These are phyloP conservation scores for Tetraodon nigroviridis DNA, from an alignment of 2,113 vertebrate genomes.

Conservation along the genomic window DNA sequence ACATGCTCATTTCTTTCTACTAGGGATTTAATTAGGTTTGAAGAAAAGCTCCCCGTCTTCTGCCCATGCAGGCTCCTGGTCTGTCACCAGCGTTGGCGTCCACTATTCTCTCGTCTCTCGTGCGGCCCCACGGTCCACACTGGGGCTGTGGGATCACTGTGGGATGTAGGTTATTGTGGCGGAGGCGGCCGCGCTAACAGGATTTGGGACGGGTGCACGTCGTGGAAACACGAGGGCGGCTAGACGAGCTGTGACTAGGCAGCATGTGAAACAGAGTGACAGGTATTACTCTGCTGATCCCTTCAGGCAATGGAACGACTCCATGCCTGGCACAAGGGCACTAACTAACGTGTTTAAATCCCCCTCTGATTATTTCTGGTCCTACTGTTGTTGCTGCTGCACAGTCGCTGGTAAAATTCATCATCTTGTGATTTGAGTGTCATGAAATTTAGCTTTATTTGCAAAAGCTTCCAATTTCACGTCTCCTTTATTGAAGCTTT, in stretches of 20 bases:
- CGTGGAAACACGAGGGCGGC: conserved; percentile 42
- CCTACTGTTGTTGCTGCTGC: conserved; percentile 13
- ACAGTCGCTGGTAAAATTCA: conserved; percentile 19
- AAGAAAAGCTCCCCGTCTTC: conserved; percentile 8
- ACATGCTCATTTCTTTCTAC: conserved; percentile 57
- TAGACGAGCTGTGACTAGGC: conserved; percentile 55
- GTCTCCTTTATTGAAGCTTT: too few species aligned
- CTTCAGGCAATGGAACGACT: conserved; percentile 9
- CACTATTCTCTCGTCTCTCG: not conserved
- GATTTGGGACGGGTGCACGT: conserved; percentile 55
- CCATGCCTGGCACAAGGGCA: not conserved
- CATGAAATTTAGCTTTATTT: conserved; percentile 1
- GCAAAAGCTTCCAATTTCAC: too few species aligned
- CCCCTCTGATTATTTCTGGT: too few species aligned
- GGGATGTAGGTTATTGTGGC: conserved; percentile 64
- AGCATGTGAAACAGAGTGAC: conserved; percentile 33
- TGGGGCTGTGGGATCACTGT: conserved; percentile 45
- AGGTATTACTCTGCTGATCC: conserved; percentile 26
- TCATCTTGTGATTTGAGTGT: not conserved
- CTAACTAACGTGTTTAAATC: too few species aligned
- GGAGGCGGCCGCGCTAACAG: conserved; percentile 44
- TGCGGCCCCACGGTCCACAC: conserved; percentile 22
- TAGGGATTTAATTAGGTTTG: conserved; percentile 31
- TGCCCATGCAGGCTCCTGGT: conserved; percentile 14
- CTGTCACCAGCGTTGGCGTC: conserved; percentile 32